Evolutionary conservation across 2,113 vertebrate species (phyloP).

Genomic region (Theristicus caerulescens): DNA sequence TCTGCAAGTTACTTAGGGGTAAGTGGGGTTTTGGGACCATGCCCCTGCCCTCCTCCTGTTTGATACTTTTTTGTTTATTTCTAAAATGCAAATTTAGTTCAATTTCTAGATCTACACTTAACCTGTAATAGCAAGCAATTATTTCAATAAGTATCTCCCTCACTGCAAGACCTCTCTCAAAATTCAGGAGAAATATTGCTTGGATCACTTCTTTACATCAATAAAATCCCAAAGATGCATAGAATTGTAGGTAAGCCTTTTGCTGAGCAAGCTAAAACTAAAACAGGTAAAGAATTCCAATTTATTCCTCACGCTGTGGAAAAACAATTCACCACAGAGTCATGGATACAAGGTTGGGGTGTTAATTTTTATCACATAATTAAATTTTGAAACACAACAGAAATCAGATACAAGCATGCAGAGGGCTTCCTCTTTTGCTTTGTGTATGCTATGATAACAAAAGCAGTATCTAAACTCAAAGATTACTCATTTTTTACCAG

Average conservation of each 20-base stretch:
- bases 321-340: slow-evolving; percentile 6
- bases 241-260: neutral
- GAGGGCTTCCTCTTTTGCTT: neutral
- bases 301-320: neutral
- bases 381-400: slow-evolving; percentile 7
- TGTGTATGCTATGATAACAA: neutral
- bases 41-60: neutral
- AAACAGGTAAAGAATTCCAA: neutral
- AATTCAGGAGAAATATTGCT: neutral
- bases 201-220: neutral
- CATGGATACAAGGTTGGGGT: neutral
- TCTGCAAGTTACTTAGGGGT: neutral
- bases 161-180: neutral
- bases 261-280: neutral
- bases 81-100: neutral
- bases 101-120: neutral
- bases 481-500: neutral
- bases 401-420: slow-evolving; percentile 13
- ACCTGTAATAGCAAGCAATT: neutral
- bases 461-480: neutral
- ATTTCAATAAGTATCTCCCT: neutral
- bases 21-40: neutral
- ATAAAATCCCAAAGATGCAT: neutral
- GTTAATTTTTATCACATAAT: slow-evolving; percentile 1
- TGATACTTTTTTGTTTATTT: neutral